A percentile compares a stretch with the other conserved stretches of the same genome.
Evolutionary conservation across 23 tunicate genomes (phyloP).

Genomic region (Trididemnum nubilum): DNA sequence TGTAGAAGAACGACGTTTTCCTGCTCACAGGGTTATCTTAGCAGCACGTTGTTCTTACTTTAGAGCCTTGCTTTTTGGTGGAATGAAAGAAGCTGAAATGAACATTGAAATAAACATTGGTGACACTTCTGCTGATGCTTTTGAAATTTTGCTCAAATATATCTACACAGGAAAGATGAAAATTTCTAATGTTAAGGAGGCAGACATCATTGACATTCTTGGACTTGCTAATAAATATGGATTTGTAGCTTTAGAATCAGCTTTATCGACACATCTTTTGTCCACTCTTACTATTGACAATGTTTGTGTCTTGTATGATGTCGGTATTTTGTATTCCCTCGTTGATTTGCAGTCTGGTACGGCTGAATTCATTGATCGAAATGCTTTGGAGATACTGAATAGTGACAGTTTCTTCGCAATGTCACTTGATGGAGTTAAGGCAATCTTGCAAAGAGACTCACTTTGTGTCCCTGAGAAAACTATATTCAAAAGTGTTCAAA

Average conservation of each 20-base stretch:
- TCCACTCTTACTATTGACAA: slow-evolving; percentile 54
- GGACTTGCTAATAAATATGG: slow-evolving; percentile 91
- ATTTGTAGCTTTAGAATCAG: slow-evolving; percentile 66
- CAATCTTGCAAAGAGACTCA: slow-evolving; percentile 80
- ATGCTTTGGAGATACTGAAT: slow-evolving; percentile 65
- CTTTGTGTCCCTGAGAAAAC: slow-evolving; percentile 95
- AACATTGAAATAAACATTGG: slow-evolving; percentile 46
- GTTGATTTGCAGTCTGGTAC: slow-evolving; percentile 55
- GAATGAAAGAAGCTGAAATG: slow-evolving; percentile 83
- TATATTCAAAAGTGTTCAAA: slow-evolving; percentile 77
- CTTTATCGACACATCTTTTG: slow-evolving; percentile 50
- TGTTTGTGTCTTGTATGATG: slow-evolving; percentile 82
- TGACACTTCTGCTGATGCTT: slow-evolving; percentile 81
- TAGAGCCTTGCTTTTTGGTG: slow-evolving; percentile 93
- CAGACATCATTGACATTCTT: slow-evolving; percentile 73
- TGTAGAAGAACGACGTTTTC: slow-evolving; percentile 62
- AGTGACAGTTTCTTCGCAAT: slow-evolving; percentile 54
- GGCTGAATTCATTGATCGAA: slow-evolving; percentile 90
- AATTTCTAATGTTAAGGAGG: slow-evolving; percentile 52
- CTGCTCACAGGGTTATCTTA: slow-evolving; percentile 85
- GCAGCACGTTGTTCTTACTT: slow-evolving; percentile 91
- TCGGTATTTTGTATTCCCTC: slow-evolving; percentile 71
- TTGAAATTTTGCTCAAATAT: slow-evolving; percentile 71
- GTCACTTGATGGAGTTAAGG: slow-evolving; percentile 61
- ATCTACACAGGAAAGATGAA: slow-evolving; percentile 93